Evolutionary conservation across 2,797 vertebrate species (phyloP), one percentile per base, ranked within the genome.

Genomic region (Diceros bicornis): DNA sequence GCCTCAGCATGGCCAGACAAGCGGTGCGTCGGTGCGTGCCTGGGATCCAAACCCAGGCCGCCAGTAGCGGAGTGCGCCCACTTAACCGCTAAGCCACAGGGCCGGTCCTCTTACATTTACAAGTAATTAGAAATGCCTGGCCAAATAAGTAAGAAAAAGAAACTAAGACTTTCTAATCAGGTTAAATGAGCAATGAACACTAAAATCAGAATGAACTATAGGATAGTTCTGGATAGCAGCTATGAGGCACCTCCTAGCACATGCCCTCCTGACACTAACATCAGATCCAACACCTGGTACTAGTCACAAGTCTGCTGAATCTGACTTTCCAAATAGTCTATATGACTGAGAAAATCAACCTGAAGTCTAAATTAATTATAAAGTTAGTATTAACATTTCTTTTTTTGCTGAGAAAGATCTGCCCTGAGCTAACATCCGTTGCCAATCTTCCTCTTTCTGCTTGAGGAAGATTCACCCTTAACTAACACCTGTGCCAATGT

Each of bases 181-280:
- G 41, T 89, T 96, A 75, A 89, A 88, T 37, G 59, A 88, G 11
- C 20, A 88, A 82, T 13, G 50, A 75, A 77, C 34, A 93, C 13
- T 29, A 77, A 92, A 83, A 75, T 92, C 18, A 75, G 83, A 83
- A 83, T 32, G 41, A 90, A 68, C 59, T 75, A 77, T 0, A 84
- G 41, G 3, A 16, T 12, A 64, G 69, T 62, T 84, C 41, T 89
- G 25, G 29, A 44, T 10, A 57, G 29, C 4, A 77, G 34, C 37
- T 10, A 41, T 4, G 27, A 64, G 32, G 20, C 13, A 29, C n/a
- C 72, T 94, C 59, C 32, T 52, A 62, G 20, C 11, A 50, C 0
- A 0, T 41, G 37, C 44, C 77, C 18, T 55, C 27, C 68, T 29
- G 77, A 57, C 69, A 69, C 57, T 32, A 18, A 47, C 20, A 50